Conservation (phyloP, 2,888 invertebrate genomes). For the Pinctada fucata region DNA sequence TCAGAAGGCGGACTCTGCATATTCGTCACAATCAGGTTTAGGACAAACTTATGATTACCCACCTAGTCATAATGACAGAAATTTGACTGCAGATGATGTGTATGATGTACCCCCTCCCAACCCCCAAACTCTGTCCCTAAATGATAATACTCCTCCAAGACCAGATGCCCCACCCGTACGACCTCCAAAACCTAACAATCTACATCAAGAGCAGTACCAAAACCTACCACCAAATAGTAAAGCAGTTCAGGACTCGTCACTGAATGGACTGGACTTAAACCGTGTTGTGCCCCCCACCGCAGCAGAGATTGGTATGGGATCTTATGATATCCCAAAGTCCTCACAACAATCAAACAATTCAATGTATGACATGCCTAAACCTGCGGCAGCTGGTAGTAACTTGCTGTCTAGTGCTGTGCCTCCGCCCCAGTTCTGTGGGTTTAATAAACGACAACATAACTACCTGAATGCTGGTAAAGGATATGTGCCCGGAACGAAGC, state of each 20-base stretch:
- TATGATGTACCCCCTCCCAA: constrained; percentile 64
- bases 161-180: constrained; percentile 55
- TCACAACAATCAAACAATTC: constrained; percentile 9
- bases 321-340: constrained; percentile 55
- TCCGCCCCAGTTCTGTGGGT: constrained; percentile 48
- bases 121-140: constrained; percentile 20
- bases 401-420: constrained; percentile 48
- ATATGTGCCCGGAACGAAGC: constrained; percentile 25
- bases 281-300: constrained; percentile 49
- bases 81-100: constrained; percentile 47
- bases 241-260: constrained; percentile 36
- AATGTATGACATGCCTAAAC: constrained; percentile 49
- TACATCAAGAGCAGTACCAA: constrained; percentile 63
- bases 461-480: constrained; percentile 62
- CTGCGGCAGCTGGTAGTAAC: constrained; percentile 35
- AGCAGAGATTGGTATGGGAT: constrained; percentile 35
- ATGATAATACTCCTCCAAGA: constrained; percentile 32
- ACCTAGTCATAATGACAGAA: constrained; percentile 37
- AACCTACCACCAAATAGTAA: constrained; percentile 67
- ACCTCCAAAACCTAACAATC: constrained; percentile 59
- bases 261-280: constrained; percentile 48
- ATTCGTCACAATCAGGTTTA: constrained; percentile 50
- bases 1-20: constrained; percentile 57
- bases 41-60: constrained; percentile 51
- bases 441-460: constrained; percentile 42